phyloP scores from a whole-genome alignment of 2,113 vertebrate genomes.

The Rhynchomys soricoides region DNA sequence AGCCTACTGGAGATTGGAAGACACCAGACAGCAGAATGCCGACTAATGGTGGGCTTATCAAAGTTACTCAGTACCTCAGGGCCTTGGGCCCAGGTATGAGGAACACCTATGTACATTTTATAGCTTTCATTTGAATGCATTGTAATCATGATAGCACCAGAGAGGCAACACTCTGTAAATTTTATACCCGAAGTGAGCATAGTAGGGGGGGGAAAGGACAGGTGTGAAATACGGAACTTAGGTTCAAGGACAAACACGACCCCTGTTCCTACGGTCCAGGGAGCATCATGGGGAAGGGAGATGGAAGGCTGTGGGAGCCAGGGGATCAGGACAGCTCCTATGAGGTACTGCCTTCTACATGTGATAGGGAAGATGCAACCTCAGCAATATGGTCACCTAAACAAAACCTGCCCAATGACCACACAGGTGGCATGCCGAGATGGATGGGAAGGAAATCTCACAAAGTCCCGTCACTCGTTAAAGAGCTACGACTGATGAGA shows the following conservation, averaged over 20 bases:
- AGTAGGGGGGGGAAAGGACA: background rate
- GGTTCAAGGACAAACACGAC: background rate
- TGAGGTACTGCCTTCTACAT: background rate
- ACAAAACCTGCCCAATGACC: too few relatives aligned
- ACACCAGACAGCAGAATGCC: background rate
- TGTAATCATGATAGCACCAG: background rate
- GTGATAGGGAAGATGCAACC: background rate
- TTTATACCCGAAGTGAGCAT: background rate
- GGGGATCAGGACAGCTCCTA: too few relatives aligned
- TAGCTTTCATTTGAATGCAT: background rate
- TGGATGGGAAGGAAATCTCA: background rate
- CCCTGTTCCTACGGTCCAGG: background rate
- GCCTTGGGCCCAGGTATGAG: background rate
- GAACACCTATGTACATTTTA: background rate
- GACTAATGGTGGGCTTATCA: background rate
- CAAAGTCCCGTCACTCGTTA: background rate
- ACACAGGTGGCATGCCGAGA: background rate
- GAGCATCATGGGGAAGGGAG: background rate
- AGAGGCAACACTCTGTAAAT: background rate
- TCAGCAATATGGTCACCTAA: background rate
- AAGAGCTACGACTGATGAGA: background rate
- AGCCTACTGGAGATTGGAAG: background rate
- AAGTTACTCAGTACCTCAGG: background rate
- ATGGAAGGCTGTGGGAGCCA: background rate
- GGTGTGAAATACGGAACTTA: background rate